Percentiles rank a stretch among this genome's conserved stretches.
phyloP scores from a whole-genome alignment of 2,888 invertebrate genomes.

The Adela reaumurella region DNA sequence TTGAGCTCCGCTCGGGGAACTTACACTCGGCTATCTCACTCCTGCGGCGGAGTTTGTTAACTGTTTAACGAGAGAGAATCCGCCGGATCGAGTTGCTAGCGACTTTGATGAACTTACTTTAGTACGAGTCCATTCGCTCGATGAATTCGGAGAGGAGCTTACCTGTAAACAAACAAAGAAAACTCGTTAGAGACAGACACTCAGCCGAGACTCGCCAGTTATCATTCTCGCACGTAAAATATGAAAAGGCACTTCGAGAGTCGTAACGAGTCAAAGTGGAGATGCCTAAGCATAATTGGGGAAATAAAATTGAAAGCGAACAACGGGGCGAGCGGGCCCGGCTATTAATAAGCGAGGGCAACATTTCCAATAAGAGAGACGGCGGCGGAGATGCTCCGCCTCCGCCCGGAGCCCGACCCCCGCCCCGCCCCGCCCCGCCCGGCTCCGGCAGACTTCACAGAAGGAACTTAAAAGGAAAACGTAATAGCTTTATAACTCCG shows the following conservation, averaged over 20 bases:
- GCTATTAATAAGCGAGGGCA: background rate
- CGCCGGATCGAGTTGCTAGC: too few relatives aligned
- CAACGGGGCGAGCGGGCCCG: background rate
- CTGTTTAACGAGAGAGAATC: too few relatives aligned
- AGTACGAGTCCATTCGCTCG: background rate
- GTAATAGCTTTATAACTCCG: slow-evolving; percentile 32
- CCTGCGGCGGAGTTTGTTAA: too few relatives aligned
- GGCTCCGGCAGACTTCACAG: slow-evolving; percentile 16
- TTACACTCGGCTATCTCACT: background rate
- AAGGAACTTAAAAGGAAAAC: slow-evolving; percentile 25
- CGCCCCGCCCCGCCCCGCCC: too few relatives aligned
- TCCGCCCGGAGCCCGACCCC: too few relatives aligned
- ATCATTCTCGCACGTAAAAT: too few relatives aligned
- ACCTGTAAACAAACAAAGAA: background rate
- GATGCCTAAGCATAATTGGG: background rate
- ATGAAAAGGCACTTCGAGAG: too few relatives aligned
- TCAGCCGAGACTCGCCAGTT: background rate
- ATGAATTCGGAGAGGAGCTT: background rate
- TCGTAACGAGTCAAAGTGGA: too few relatives aligned
- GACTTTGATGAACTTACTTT: too few relatives aligned
- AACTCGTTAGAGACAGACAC: background rate
- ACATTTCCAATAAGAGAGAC: slow-evolving; percentile 7
- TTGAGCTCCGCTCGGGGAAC: background rate
- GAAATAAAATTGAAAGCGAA: background rate
- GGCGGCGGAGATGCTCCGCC: slow-evolving; percentile 12